Evolutionary conservation across 2,113 vertebrate species (phyloP).

Genomic region (Alethe castanea): DNA sequence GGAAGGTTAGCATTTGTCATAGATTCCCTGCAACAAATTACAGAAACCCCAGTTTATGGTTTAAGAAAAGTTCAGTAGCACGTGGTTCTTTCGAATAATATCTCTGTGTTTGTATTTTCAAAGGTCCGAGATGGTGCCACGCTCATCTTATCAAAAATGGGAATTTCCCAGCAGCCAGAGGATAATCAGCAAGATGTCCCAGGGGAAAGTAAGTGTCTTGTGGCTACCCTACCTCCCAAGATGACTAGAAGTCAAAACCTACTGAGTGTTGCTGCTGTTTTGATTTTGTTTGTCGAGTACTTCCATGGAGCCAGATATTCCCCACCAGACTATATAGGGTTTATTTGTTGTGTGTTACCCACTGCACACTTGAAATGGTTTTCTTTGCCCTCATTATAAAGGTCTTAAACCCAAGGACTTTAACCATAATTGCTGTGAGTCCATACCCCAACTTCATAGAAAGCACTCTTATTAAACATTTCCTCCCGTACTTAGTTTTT

Average conservation of each 20-base stretch:
- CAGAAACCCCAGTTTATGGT: not conserved
- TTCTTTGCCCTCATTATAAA: not conserved
- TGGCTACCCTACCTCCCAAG: not conserved
- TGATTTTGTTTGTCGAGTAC: not conserved
- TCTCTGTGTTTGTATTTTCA: slow-evolving; percentile 27
- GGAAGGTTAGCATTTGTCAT: not conserved
- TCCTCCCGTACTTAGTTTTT: not conserved
- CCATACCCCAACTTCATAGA: not conserved
- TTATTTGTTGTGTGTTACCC: not conserved
- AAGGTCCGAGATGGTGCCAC: slow-evolving; percentile 94
- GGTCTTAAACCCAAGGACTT: not conserved
- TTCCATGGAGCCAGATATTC: not conserved
- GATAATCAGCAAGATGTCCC: slow-evolving; percentile 95
- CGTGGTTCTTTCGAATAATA: not conserved
- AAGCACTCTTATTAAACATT: not conserved
- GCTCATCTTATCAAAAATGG: slow-evolving; percentile 87
- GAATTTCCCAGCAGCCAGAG: slow-evolving; percentile 88
- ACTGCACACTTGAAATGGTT: not conserved
- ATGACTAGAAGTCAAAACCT: not conserved
- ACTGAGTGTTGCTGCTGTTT: not conserved
- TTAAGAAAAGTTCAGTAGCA: not conserved
- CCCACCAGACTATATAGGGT: not conserved
- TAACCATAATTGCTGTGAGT: not conserved
- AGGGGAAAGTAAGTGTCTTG: slow-evolving; percentile 85
- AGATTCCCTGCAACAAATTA: not conserved